Conservation (phyloP, 2,888 invertebrate species). For the Megalurothrips usitatus region DNA sequence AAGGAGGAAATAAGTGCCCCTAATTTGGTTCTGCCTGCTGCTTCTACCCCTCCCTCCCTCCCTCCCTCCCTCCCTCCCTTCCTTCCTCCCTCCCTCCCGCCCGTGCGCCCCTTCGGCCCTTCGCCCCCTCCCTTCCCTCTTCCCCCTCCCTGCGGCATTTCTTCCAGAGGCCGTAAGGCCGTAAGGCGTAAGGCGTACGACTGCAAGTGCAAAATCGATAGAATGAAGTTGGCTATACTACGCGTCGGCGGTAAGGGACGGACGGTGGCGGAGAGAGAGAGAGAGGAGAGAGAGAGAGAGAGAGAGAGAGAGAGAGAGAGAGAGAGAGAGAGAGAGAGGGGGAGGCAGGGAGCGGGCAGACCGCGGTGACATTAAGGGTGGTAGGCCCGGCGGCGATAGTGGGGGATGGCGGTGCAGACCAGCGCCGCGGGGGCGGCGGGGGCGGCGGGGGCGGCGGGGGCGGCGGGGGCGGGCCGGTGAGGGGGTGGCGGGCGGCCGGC, state of each 20-base stretch:
- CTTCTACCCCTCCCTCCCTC: background rate
- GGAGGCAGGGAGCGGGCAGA: background rate
- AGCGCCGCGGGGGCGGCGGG: background rate
- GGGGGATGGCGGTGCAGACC: background rate
- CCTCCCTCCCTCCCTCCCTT: background rate
- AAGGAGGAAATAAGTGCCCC: no score
- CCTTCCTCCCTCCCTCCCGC: background rate
- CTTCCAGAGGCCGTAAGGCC: background rate
- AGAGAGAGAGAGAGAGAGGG: background rate
- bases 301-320: background rate
- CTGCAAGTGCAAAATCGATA: constrained; percentile 25
- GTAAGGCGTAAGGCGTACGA: background rate
- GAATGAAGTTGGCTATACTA: background rate
- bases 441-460: background rate
- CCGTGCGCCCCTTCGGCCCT: background rate
- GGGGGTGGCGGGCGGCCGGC: background rate
- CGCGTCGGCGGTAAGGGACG: background rate
- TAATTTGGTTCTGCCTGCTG: background rate
- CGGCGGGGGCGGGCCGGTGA: background rate
- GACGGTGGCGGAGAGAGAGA: background rate
- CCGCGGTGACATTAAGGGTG: background rate
- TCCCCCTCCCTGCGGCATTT: background rate
- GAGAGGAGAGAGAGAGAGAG: no score
- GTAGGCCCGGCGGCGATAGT: background rate
- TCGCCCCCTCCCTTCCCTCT: no score